These are phyloP conservation scores for Platysternon megacephalum DNA, from an alignment of 2,113 vertebrate genomes.

Conservation along the genomic window DNA sequence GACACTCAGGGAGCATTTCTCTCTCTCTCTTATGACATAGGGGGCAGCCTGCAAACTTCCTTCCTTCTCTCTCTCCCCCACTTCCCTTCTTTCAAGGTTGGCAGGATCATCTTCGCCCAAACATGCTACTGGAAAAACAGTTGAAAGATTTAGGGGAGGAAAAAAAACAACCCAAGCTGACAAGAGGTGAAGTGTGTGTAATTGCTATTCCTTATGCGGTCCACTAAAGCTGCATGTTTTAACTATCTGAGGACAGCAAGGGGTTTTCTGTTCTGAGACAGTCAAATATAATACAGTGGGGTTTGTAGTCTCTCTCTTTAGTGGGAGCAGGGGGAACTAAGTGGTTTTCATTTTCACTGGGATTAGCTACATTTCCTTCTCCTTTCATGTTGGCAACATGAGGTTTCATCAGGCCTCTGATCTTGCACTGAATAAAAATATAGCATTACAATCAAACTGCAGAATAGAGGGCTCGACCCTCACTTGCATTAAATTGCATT, in stretches of 20 bases:
- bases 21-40: not conserved
- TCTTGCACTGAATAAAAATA: slow-evolving; percentile 68
- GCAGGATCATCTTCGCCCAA: not conserved
- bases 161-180: not conserved
- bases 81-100: not conserved
- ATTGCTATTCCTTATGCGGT: slow-evolving; percentile 66
- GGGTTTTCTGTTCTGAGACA: slow-evolving; percentile 49
- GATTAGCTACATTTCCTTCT: slow-evolving; percentile 75
- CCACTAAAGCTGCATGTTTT: slow-evolving; percentile 44
- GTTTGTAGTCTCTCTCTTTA: slow-evolving; percentile 49
- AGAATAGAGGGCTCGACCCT: slow-evolving; percentile 62
- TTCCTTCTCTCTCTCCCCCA: not conserved
- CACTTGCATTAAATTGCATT: slow-evolving; percentile 62
- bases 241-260: slow-evolving; percentile 62
- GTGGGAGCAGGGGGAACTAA: slow-evolving; percentile 19
- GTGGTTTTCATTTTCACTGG: slow-evolving; percentile 68
- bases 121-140: not conserved
- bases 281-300: slow-evolving; percentile 14
- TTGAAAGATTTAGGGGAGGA: slow-evolving; percentile 36
- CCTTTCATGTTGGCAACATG: slow-evolving; percentile 67
- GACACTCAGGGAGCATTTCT: not conserved
- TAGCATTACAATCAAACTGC: slow-evolving; percentile 24
- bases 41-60: not conserved
- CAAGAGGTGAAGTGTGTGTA: slow-evolving; percentile 48
- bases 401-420: slow-evolving; percentile 71